These are phyloP conservation scores for Dasyurus viverrinus DNA, from an alignment of 2,113 vertebrate species.

Conservation along the genomic window DNA sequence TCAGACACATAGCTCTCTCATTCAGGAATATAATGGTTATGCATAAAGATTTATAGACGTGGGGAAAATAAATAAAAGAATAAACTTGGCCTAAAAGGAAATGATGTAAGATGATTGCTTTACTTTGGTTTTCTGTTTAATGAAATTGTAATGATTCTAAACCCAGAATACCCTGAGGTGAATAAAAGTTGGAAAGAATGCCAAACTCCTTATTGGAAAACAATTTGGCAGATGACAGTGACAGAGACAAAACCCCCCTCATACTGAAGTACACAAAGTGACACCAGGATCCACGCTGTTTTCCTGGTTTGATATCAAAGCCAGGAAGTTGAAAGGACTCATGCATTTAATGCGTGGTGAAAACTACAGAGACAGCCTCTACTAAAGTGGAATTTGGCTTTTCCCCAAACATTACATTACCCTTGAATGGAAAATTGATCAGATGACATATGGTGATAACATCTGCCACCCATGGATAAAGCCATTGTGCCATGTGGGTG, in stretches of 20 bases:
- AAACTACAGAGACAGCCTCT: conserved; percentile 78
- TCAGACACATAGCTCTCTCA: neutral
- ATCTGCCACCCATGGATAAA: conserved; percentile 81
- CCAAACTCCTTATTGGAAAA: conserved; percentile 62
- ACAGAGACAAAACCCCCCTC: conserved; percentile 52
- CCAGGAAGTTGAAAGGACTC: conserved; percentile 77
- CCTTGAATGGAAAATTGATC: conserved; percentile 81
- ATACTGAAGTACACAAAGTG: conserved; percentile 61
- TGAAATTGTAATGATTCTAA: neutral
- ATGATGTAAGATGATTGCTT: conserved; percentile 12
- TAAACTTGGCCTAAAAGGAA: conserved; percentile 3
- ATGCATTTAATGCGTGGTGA: conserved; percentile 71
- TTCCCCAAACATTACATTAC: conserved; percentile 80
- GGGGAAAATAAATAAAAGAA: conserved; percentile 29
- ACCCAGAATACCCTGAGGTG: conserved; percentile 44
- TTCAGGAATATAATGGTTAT: conserved; percentile 25
- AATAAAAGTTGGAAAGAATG: conserved; percentile 53
- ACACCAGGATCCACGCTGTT: conserved; percentile 64
- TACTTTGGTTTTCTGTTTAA: conserved; percentile 26
- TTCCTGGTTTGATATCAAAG: conserved; percentile 72
- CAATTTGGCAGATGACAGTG: conserved; percentile 64
- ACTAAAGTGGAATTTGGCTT: conserved; percentile 77
- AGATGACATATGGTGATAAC: conserved; percentile 81
- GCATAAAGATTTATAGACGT: neutral
- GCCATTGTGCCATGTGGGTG: conserved; percentile 76